Conservation (phyloP, 2,888 invertebrate genomes). For the Glyphotaelius pellucidus region DNA sequence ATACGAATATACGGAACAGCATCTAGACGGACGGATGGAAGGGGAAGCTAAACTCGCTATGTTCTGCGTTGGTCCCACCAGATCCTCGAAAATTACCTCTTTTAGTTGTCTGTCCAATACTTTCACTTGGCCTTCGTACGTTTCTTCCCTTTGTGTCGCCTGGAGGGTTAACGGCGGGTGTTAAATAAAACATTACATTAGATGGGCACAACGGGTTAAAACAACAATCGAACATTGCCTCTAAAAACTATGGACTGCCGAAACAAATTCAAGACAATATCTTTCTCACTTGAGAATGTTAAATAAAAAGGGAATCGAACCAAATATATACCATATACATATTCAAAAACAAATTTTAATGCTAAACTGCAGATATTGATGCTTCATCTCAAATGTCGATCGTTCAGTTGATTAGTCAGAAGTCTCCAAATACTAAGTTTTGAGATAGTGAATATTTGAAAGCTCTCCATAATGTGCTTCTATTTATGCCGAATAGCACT, state of each 20-base stretch:
- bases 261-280: neutral
- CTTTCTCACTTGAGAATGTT: neutral
- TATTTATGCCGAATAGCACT: too few relatives aligned
- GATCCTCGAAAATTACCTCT: conserved; percentile 85
- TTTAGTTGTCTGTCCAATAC: conserved; percentile 91
- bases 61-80: conserved; percentile 49
- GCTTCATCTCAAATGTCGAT: neutral
- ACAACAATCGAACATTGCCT: conserved; percentile 34
- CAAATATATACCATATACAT: neutral
- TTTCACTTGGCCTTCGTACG: conserved; percentile 94
- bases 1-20: conserved; percentile 27
- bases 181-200: conserved; percentile 55
- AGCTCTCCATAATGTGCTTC: too few relatives aligned
- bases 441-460: too few relatives aligned
- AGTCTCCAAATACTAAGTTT: too few relatives aligned
- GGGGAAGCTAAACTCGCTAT: conserved; percentile 62
- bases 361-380: neutral
- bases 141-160: conserved; percentile 97
- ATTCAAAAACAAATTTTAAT: neutral
- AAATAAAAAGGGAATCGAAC: neutral
- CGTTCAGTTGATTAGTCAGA: too few relatives aligned
- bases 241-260: conserved; percentile 19
- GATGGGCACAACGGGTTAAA: conserved; percentile 35
- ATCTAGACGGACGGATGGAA: conserved; percentile 24
- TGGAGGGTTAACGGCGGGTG: conserved; percentile 75